A percentile compares a stretch with the other conserved stretches of the same genome.
These are phyloP conservation scores for Hypocryptadius cinnamomeus DNA, from an alignment of 2,113 vertebrate genomes.

Conservation along the genomic window DNA sequence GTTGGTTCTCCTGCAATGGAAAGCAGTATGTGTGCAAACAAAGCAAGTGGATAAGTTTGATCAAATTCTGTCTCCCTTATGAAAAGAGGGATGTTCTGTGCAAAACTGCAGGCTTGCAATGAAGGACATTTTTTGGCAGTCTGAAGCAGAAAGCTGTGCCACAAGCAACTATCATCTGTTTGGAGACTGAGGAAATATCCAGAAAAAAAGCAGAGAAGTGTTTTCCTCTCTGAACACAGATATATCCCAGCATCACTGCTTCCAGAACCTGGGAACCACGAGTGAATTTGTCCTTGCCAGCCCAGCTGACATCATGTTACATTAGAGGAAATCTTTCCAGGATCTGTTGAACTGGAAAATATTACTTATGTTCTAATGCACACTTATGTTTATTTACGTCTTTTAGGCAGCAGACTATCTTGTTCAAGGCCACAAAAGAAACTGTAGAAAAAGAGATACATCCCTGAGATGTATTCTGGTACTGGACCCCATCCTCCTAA, in stretches of 20 bases:
- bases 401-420: background rate
- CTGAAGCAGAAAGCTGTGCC: background rate
- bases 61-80: background rate
- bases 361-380: background rate
- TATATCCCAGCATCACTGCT: background rate
- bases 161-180: background rate
- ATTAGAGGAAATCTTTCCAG: background rate
- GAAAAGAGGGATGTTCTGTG: background rate
- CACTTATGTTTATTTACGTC: background rate
- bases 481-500: background rate
- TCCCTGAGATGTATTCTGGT: background rate
- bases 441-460: background rate
- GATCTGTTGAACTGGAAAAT: background rate
- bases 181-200: background rate
- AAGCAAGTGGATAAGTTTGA: background rate
- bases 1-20: background rate
- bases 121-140: background rate
- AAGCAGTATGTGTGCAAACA: background rate
- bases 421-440: background rate
- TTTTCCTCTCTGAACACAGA: background rate
- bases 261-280: background rate
- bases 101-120: background rate
- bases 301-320: background rate
- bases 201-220: background rate
- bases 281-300: background rate